phyloP scores from a whole-genome alignment of 2,113 vertebrate genomes.

The Triplophysa tibetana region DNA sequence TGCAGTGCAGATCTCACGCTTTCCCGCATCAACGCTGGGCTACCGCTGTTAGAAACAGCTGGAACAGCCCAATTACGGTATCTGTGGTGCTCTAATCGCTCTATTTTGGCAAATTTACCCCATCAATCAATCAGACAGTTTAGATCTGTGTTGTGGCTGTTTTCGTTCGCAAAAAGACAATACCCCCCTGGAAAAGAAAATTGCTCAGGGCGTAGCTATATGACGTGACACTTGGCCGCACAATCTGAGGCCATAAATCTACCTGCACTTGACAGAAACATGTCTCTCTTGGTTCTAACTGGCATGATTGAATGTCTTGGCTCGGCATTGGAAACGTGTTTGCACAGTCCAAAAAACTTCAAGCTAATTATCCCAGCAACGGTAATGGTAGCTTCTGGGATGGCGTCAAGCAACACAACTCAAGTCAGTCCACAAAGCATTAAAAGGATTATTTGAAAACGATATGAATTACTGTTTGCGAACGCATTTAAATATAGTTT shows the following conservation, averaged over 20 bases:
- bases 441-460: conserved; percentile 27
- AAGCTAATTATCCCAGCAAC: conserved; percentile 37
- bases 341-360: conserved; percentile 27
- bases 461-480: not conserved
- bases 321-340: conserved; percentile 9
- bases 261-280: conserved; percentile 33
- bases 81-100: conserved; percentile 18
- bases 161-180: conserved; percentile 21
- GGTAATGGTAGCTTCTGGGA: conserved; percentile 10
- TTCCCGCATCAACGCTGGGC: conserved; percentile 4
- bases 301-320: conserved; percentile 32
- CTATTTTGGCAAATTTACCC: conserved; percentile 21
- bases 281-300: conserved; percentile 23
- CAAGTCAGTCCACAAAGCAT: not conserved
- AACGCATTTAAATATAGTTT: conserved; percentile 11
- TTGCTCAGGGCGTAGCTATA: conserved; percentile 23
- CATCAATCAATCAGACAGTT: not conserved
- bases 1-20: not conserved
- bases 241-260: conserved; percentile 27
- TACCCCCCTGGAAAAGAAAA: not conserved
- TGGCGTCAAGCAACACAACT: conserved; percentile 19
- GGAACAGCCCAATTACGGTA: conserved; percentile 12
- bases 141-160: not conserved
- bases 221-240: not conserved
- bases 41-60: conserved; percentile 19